Evolutionary conservation across 2,888 invertebrate species (phyloP).

Genomic region (Epirrita christyi): DNA sequence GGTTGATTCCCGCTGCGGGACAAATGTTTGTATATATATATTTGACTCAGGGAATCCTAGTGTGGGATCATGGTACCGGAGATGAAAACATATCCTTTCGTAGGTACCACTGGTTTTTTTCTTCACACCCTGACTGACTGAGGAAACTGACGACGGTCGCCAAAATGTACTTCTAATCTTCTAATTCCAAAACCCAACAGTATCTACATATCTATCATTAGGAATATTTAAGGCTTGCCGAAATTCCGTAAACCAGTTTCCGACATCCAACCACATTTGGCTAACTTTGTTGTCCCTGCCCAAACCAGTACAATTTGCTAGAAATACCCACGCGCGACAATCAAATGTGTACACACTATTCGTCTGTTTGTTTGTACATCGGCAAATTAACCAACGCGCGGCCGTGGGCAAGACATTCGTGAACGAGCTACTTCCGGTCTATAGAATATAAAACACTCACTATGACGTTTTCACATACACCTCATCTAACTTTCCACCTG

Average conservation of each 20-base stretch:
- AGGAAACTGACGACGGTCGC: too few species aligned
- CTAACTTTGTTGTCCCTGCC: conserved; percentile 10
- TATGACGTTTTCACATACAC: too few species aligned
- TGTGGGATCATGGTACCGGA: too few species aligned
- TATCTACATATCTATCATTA: background rate
- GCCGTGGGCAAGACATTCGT: conserved; percentile 51
- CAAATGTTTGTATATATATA: too few species aligned
- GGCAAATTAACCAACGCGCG: conserved; percentile 51
- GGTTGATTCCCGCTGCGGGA: too few species aligned
- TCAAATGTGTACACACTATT: conserved; percentile 34
- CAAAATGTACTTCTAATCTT: too few species aligned
- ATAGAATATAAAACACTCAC: conserved; percentile 4
- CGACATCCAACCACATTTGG: conserved; percentile 11
- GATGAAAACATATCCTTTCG: too few species aligned
- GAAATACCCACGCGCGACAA: conserved; percentile 31
- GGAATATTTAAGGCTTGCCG: conserved; percentile 4
- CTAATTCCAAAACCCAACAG: too few species aligned
- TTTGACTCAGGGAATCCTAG: too few species aligned
- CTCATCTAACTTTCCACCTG: too few species aligned
- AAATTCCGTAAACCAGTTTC: conserved; percentile 25
- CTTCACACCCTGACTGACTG: too few species aligned
- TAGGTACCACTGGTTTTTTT: too few species aligned
- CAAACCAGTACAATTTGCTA: conserved; percentile 24
- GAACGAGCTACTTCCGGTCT: conserved; percentile 55
- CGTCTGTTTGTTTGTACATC: conserved; percentile 48